These are phyloP conservation scores for Pteromalus puparum DNA, from an alignment of 1,140 invertebrate species.

Conservation along the genomic window DNA sequence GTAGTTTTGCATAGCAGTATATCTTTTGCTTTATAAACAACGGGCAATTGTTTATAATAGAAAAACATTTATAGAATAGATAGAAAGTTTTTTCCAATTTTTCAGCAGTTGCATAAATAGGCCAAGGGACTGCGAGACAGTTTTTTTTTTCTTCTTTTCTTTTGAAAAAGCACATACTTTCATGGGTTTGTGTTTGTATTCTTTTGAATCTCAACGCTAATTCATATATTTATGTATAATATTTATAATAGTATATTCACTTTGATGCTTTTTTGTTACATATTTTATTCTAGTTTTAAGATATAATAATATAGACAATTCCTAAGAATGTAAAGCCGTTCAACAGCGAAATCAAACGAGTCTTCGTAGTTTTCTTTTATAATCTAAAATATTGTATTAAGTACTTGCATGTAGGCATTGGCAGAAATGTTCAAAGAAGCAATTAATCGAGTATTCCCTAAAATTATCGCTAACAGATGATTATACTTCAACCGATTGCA, in stretches of 20 bases:
- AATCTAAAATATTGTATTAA: conserved; percentile 2
- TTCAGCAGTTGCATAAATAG: conserved; percentile 18
- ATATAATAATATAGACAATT: conserved; percentile 2
- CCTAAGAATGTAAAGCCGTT: conserved; percentile 54
- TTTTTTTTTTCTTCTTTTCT: conserved; percentile 29
- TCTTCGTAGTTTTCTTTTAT: conserved; percentile 18
- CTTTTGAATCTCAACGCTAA: conserved; percentile 65
- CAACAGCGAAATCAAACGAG: conserved; percentile 55
- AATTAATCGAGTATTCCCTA: conserved; percentile 32
- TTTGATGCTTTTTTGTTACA: conserved; percentile 47
- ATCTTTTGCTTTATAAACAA: conserved; percentile 7
- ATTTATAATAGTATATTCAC: conserved; percentile 57
- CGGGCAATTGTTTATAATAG: conserved; percentile 38
- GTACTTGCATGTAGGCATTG: conserved; percentile 32
- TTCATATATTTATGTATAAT: conserved; percentile 66
- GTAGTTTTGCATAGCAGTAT: neutral
- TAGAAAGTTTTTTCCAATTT: conserved; percentile 35
- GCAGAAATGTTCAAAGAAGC: conserved; percentile 18
- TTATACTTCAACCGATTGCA: neutral
- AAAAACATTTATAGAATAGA: conserved; percentile 38
- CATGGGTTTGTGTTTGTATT: conserved; percentile 73
- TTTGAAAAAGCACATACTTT: conserved; percentile 72
- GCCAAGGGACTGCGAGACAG: conserved; percentile 29
- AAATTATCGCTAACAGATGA: conserved; percentile 36
- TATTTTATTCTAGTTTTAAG: conserved; percentile 33